Base-by-base conservation (phyloP, 1,140 invertebrate species). In the Drosophila albomicans region DNA sequence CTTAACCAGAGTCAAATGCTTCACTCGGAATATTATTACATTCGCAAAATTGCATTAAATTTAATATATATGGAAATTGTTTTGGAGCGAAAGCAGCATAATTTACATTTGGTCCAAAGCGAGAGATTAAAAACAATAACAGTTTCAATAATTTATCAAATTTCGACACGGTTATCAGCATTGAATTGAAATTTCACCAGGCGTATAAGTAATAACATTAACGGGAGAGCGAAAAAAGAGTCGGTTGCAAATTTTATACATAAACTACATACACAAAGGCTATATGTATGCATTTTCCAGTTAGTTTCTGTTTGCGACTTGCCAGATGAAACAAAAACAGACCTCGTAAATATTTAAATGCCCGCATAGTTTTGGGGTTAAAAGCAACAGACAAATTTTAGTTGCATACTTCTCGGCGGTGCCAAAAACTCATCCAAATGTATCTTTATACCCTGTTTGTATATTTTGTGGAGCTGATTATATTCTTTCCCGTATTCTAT, bases 311-410 rank as follows among this genome's bases (percentile, higher is more conserved):
- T 67, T 67, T 59, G 20, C 63, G 7, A 64, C 38, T 54, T 59
- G 20, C 49, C 10, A 32, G 56, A n/a, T 35, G 46, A 59, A 56
- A 56, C 13, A 56, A 56, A 38, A 35, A 54, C 35, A 35, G 6
- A 51, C 35, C 56, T 28, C 43, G 41, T 48, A 41, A 74, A 74
- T 75, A 72, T 72, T 78, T 62, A 63, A 82, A 78, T 43, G n/a
- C 52, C 15, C 15, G 43, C 66, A 64, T 59, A 78, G 59, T 78
- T 78, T 75, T 75, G 46, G n/a, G 58, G 65, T 30, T 68, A 56
- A 62, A 69, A 54, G 38, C 49, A 15, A 54, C 45, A 45, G 45
- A 61, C 54, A 59, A 54, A 75, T 64, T 59, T 59, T 38, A 41
- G 25, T 48, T 65, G 71, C 71, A 75, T 74, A 78, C 71, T 78